Conservation (phyloP, 2,888 invertebrate genomes). For the Scaeva pyrastri region DNA sequence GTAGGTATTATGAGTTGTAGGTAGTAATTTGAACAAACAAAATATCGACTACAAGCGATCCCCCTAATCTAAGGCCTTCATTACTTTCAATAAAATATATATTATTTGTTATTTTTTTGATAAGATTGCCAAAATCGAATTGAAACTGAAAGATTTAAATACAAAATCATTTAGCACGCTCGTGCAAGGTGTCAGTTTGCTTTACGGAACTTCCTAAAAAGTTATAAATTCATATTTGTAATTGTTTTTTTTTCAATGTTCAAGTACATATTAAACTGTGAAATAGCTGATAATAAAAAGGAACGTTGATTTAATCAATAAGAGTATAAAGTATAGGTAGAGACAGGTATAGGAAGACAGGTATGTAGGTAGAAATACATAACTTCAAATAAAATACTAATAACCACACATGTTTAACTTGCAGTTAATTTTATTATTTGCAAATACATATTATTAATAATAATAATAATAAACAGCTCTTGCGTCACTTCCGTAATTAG, state of each 20-base stretch:
- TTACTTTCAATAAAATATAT: constrained; percentile 36
- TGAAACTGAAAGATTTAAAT: constrained; percentile 44
- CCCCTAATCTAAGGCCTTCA: not conserved
- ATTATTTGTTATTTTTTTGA: constrained; percentile 34
- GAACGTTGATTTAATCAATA: constrained; percentile 68
- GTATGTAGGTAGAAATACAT: constrained; percentile 7
- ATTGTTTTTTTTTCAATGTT: not conserved
- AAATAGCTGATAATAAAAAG: constrained; percentile 61
- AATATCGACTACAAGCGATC: too few species aligned
- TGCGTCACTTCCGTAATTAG: constrained; percentile 75
- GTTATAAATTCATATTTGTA: constrained; percentile 1
- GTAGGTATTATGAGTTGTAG: too few species aligned
- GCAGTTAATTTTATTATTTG: constrained; percentile 53
- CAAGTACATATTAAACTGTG: constrained; percentile 10
- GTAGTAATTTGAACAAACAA: too few species aligned
- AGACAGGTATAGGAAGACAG: too few species aligned
- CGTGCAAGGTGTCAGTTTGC: constrained; percentile 21
- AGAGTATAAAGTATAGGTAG: constrained; percentile 21
- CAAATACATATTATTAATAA: constrained; percentile 41
- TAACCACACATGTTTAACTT: constrained; percentile 45
- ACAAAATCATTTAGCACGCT: constrained; percentile 38
- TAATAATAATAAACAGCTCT: constrained; percentile 61
- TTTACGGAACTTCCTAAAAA: constrained; percentile 65
- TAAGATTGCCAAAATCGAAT: constrained; percentile 58
- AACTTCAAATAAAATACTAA: constrained; percentile 66